phyloP scores from a whole-genome alignment of 2,113 vertebrate species.

The Chaenogobius annularis region DNA sequence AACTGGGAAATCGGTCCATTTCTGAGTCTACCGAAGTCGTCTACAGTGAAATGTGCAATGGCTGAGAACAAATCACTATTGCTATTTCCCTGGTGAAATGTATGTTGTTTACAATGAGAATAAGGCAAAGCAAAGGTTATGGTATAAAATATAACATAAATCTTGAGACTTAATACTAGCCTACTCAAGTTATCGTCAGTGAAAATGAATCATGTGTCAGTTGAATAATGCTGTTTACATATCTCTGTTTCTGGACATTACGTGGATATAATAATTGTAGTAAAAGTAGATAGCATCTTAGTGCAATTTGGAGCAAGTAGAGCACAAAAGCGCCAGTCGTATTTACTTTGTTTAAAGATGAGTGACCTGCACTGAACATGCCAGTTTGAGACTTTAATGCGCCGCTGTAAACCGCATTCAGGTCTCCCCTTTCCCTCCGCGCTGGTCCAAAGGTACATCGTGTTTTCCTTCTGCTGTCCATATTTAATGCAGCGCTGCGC shows the following conservation, averaged over 20 bases:
- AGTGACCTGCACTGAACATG: conserved; percentile 23
- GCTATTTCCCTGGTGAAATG: no score
- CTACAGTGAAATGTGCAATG: conserved; percentile 25
- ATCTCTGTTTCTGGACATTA: conserved; percentile 1
- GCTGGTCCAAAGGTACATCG: conserved; percentile 41
- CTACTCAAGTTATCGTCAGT: no score
- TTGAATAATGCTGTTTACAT: no score
- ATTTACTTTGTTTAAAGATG: conserved; percentile 46
- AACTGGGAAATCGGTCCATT: conserved; percentile 56
- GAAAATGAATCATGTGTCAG: no score
- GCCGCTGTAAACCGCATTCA: conserved; percentile 41
- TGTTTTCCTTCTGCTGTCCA: conserved; percentile 49
- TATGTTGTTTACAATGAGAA: no score
- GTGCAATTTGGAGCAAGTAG: conserved; percentile 48
- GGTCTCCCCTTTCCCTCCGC: conserved; percentile 16
- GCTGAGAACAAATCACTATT: no score
- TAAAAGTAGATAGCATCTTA: conserved; percentile 51
- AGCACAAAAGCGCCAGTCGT: conserved; percentile 48
- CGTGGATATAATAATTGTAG: background rate
- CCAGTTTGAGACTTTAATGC: conserved; percentile 47
- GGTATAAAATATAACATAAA: no score
- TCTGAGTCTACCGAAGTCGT: conserved; percentile 36
- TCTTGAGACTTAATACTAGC: no score
- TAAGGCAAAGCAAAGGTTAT: no score
- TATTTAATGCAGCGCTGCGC: conserved; percentile 55